Base-by-base conservation (phyloP, 2,888 invertebrate species). In the Drosophila koepferae region DNA sequence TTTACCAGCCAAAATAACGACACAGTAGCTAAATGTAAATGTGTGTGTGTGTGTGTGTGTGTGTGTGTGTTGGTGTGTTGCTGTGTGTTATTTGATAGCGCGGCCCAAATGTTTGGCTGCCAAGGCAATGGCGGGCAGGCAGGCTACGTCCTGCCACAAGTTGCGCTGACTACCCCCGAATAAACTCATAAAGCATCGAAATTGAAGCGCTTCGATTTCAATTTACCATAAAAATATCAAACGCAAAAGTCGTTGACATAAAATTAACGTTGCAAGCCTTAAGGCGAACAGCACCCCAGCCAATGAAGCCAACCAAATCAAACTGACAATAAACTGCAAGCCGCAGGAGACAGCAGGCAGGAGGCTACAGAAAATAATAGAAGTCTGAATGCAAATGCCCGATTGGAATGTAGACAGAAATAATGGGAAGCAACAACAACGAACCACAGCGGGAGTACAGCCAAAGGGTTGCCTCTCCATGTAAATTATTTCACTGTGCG, bases 1-100 rank as follows among this genome's bases (percentile, higher is more conserved):
- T 89, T 89, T 91, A 84, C 88, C 68, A 82, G 78, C 80, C 89
- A 91, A 91, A 89, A 89, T 89, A 89, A 87, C 90, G 88, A 81
- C 80, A 87, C 85, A 80, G 66, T 64, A 31, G 28, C 31, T 31
- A 28, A n/a, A n/a, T 8, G 48, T 9, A 23, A 1, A 16, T n/a
- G 31, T n/a, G 48, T 49, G 28, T 41, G 6, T 46, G 58, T 63
- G 43, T 36, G 41, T 55, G 34, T 53, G 18, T 38, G 43, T 62
- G 41, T 63, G 51, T 51, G 44, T 59, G 40, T 34, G 6, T 16
- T 41, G 6, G 16, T 58, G 55, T 66, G 59, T 63, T 48, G 61
- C 34, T 63, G 58, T 77, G 62, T 89, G 90, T 90, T 85, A 90
- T 85, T 85, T 85, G 90, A 85, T 90, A 85, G 90, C 90, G 78